phyloP scores from a whole-genome alignment of 2,113 vertebrate genomes.

The Cardinalis cardinalis region DNA sequence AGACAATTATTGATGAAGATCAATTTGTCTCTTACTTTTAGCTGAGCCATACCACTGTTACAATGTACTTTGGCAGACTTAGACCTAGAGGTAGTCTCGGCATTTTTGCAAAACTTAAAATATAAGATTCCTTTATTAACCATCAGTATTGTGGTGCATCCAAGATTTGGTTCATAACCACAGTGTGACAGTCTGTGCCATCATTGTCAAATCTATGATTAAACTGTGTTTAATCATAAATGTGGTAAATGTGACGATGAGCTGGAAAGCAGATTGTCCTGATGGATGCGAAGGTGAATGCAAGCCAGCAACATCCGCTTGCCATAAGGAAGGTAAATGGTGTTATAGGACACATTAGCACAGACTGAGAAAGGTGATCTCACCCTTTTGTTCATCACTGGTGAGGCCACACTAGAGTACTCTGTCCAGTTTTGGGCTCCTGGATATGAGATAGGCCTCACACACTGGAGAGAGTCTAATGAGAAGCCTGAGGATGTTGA shows the following conservation, averaged over 20 bases:
- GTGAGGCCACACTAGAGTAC: no score
- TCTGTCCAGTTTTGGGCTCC: not conserved
- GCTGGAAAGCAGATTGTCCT: not conserved
- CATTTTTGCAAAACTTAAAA: not conserved
- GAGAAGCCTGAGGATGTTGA: not conserved
- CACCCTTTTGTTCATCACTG: not conserved
- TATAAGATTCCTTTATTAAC: not conserved
- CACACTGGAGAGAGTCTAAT: not conserved
- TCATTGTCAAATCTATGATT: not conserved
- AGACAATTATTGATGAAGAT: not conserved
- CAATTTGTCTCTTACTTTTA: not conserved
- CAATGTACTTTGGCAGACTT: not conserved
- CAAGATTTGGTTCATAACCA: not conserved
- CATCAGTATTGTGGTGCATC: not conserved
- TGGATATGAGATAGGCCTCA: not conserved
- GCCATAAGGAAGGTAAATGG: not conserved
- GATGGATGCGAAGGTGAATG: not conserved
- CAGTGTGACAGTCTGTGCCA: not conserved
- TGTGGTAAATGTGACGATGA: not conserved
- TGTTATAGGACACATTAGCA: not conserved
- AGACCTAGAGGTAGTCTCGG: not conserved
- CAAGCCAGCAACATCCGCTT: not conserved
- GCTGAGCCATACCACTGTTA: not conserved
- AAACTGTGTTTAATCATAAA: not conserved
- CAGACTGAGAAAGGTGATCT: not conserved